These are phyloP conservation scores for Aporrectodea caliginosa DNA, from an alignment of 1,140 invertebrate genomes.

Conservation along the genomic window DNA sequence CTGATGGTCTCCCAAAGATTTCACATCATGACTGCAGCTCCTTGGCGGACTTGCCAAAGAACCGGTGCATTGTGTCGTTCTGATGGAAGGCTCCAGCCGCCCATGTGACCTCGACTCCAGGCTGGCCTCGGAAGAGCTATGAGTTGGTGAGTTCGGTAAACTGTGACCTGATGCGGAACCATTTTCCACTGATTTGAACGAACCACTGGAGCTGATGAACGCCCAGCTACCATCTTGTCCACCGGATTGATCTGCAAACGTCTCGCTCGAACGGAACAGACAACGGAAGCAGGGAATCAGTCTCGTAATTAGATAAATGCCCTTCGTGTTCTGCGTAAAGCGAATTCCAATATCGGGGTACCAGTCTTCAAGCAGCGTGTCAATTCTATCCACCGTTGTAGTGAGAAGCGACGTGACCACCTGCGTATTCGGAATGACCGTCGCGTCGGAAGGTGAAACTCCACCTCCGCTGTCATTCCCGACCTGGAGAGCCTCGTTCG, in stretches of 20 bases:
- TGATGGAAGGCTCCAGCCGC: too few species aligned
- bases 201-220: neutral
- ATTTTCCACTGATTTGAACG: neutral
- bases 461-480: too few species aligned
- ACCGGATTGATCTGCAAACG: slow-evolving; percentile 43
- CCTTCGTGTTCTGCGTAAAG: slow-evolving; percentile 95
- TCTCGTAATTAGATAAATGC: slow-evolving; percentile 89
- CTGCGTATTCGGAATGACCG: slow-evolving; percentile 56
- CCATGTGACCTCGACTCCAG: too few species aligned
- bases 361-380: slow-evolving; percentile 96
- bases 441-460: slow-evolving; percentile 43
- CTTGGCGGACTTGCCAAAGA: too few species aligned
- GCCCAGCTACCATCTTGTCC: neutral
- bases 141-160: neutral
- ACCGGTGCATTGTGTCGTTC: too few species aligned
- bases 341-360: slow-evolving; percentile 90
- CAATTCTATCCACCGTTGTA: slow-evolving; percentile 91
- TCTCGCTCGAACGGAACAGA: slow-evolving; percentile 56
- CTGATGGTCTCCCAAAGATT: too few species aligned
- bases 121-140: neutral
- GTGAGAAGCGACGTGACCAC: slow-evolving; percentile 76
- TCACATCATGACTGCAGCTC: too few species aligned
- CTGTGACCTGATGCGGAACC: neutral
- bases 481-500: slow-evolving; percentile 68
- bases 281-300: slow-evolving; percentile 88